Base-by-base conservation (phyloP, 1,140 invertebrate genomes). In the Lordiphosa mommai region DNA sequence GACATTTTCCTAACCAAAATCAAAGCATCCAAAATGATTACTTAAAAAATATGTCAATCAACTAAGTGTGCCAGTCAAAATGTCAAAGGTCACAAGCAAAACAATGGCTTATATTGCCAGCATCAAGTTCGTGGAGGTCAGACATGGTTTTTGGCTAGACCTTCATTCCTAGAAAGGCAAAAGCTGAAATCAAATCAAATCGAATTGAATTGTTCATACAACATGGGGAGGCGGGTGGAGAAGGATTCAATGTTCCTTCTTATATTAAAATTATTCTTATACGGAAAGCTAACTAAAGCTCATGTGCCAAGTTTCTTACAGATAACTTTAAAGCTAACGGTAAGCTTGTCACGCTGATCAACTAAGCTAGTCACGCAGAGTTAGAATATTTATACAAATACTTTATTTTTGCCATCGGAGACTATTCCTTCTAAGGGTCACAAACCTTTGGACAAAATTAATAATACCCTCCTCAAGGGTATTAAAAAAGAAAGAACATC, bases 171-270 rank as follows among this genome's bases (percentile, higher is more conserved):
- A 27, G 20, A 44, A 44, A 44, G n/a, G 20, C n/a, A 29, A 43
- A 20, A 43, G 17, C 10, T 23, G 9, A 43, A 43, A 23, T 43
- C 40, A 10, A 20, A 27, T 43, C 23, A 4, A 9, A 27, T 43
- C 16, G 10, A 12, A 43, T 29, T 29, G 23, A 43, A 43, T 41
- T 29, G 23, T 7, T 27, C 23, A 2, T 2, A 7, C 23, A 27
- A 2, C 23, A 27, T 5, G 23, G 23, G 23, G 23, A 63, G 20
- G 3, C n/a, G 27, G 30, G 13, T 23, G 37, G n/a, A 10, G 40
- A 29, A 14, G 23, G 23, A 27, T 17, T 48, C 48, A 47, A 30
- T 38, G 23, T 60, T n/a, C n/a, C n/a, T n/a, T n/a, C n/a, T n/a
- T n/a, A n/a, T n/a, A n/a, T n/a, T n/a, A n/a, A n/a, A n/a, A n/a